Percentiles rank a stretch among this genome's conserved stretches.
Evolutionary conservation across 2,888 invertebrate species (phyloP).

Genomic region (Ennomos quercinarius): DNA sequence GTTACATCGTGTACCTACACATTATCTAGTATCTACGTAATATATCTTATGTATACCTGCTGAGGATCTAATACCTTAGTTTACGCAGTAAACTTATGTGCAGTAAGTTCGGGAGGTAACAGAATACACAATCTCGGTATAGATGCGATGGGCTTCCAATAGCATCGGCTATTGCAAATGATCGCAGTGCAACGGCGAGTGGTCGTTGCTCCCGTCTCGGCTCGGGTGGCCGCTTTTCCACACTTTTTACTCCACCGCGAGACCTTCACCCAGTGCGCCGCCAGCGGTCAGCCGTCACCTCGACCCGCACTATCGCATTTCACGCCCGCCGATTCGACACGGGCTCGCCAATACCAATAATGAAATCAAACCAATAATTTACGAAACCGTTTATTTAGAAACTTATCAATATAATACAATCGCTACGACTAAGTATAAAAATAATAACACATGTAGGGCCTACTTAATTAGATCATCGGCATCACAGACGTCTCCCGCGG

Average conservation of each 20-base stretch:
- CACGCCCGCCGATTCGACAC: constrained; percentile 64
- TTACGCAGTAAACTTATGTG: too few species aligned
- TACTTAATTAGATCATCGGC: constrained; percentile 57
- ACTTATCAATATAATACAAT: constrained; percentile 60
- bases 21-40: too few species aligned
- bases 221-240: constrained; percentile 42
- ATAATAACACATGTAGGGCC: constrained; percentile 57
- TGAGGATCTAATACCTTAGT: too few species aligned
- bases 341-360: constrained; percentile 58
- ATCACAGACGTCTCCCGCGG: constrained; percentile 52
- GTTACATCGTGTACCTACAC: too few species aligned
- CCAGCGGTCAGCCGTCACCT: constrained; percentile 41
- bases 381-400: constrained; percentile 81
- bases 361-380: constrained; percentile 67
- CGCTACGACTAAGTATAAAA: constrained; percentile 75
- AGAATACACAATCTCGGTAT: neutral
- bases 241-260: constrained; percentile 59
- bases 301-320: constrained; percentile 67
- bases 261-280: constrained; percentile 71
- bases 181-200: constrained; percentile 8
- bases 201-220: constrained; percentile 57
- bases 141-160: constrained; percentile 8
- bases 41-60: too few species aligned
- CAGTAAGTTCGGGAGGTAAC: too few species aligned
- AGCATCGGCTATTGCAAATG: constrained; percentile 5